Evolutionary conservation across 2,888 invertebrate species (phyloP), one percentile per base, ranked within the genome.

Genomic region (Timema podura): DNA sequence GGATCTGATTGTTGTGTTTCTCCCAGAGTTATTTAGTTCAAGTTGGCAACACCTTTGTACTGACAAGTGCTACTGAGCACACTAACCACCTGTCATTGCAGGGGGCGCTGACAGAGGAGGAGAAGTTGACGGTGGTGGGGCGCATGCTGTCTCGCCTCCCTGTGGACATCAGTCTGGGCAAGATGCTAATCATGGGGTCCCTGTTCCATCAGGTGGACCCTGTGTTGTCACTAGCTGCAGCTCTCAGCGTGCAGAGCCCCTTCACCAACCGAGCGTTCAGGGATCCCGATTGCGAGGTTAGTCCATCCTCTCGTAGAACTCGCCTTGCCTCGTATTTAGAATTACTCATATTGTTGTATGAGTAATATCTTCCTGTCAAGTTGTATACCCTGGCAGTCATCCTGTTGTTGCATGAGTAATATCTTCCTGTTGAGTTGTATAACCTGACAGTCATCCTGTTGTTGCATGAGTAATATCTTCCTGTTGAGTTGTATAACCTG

Each of bases 151-250:
- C 96, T 6, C 90, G 90, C 79, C 83, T 99, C 16, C 99, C 99
- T 0, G 95, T 99, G 0, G 98, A 99, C 79, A 91, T 99, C 68
- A 88, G 91, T 0, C 88, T 99, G 69, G 98, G 98, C 0, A 99
- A 99, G 84, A 96, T 99, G 87, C 83, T 98, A 51, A 91, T 98
- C 44, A 87, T 95, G 84, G 96, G 96, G 0, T 92, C 93, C 1
- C 88, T 96, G 8, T 95, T 96, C 73, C 88, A 93, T 73, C 92
- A 96, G 76, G 87, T 94, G 0, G 92, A 95, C 77, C 91, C 96
- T 0, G 90, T 96, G 13, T 82, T 99, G 8, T 94, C 95, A 0
- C 81, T 98, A 46, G 93, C 98, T 0, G 95, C 98, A 0, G 92
- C 93, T 1, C 83, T 99, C 72, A 97, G 96, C 74, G 93, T 99